A percentile compares a stretch with the other conserved stretches of the same genome.
Conservation (phyloP, 2,113 vertebrate genomes). For the Eurypyga helias region DNA sequence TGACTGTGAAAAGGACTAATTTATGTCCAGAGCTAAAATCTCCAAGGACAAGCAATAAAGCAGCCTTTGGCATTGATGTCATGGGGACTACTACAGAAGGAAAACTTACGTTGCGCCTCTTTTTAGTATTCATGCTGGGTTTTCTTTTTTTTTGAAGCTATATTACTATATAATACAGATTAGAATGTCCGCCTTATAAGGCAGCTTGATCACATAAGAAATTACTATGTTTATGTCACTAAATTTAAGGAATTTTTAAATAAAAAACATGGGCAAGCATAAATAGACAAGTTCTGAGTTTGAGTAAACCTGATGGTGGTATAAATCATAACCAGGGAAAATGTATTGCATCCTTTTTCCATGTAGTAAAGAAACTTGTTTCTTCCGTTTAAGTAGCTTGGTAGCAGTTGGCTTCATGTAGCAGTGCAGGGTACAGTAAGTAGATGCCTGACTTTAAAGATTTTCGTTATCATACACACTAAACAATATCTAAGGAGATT, state of each 20-base stretch:
- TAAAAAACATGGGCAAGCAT: not conserved
- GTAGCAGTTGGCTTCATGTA: not conserved
- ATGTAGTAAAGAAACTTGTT: not conserved
- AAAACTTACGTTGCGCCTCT: not conserved
- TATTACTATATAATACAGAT: not conserved
- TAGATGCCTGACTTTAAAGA: not conserved
- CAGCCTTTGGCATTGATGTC: not conserved
- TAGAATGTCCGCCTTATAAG: not conserved
- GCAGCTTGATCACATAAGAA: not conserved
- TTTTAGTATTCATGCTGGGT: not conserved
- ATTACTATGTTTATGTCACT: not conserved
- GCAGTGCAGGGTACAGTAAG: not conserved
- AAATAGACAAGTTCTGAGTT: not conserved
- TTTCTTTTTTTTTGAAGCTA: not conserved
- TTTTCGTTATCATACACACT: not conserved
- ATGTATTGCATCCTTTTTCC: not conserved
- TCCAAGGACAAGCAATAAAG: not conserved
- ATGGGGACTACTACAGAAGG: not conserved
- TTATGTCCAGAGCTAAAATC: not conserved
- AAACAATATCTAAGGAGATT: not conserved
- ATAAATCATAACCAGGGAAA: not conserved
- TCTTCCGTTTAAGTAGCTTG: not conserved
- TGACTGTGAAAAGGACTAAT: not conserved
- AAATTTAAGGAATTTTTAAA: not conserved
- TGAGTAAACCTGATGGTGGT: not conserved